phyloP scores from a whole-genome alignment of 2,888 invertebrate genomes.

The Griposia aprilina region DNA sequence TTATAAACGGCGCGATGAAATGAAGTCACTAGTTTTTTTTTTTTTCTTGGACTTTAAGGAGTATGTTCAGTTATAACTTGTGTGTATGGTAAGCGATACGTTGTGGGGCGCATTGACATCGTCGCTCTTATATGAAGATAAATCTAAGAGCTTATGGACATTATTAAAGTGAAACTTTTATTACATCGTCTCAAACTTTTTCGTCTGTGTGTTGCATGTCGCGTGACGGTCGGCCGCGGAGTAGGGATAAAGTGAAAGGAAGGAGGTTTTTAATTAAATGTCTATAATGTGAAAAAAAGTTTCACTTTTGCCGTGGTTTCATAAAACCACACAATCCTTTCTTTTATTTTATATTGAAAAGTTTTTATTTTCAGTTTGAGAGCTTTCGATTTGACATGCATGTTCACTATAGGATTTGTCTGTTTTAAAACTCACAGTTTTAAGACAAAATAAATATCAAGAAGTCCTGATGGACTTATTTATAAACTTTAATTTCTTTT shows the following conservation, averaged over 20 bases:
- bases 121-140: slow-evolving; percentile 42
- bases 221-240: no score
- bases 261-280: no score
- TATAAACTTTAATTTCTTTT: neutral
- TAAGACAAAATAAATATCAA: neutral
- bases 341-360: slow-evolving; percentile 26
- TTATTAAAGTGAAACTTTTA: no score
- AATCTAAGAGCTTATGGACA: slow-evolving; percentile 45
- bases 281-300: no score
- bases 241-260: no score
- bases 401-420: neutral
- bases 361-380: neutral
- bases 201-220: no score
- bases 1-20: slow-evolving; percentile 49
- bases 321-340: no score
- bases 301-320: no score
- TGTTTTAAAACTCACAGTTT: neutral
- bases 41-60: slow-evolving; percentile 58
- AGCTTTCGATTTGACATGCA: neutral
- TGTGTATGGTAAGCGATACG: slow-evolving; percentile 40
- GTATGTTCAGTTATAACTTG: slow-evolving; percentile 63
- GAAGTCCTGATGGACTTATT: no score
- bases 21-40: slow-evolving; percentile 60
- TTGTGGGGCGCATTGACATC: slow-evolving; percentile 58
- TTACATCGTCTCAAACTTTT: no score